Percentiles rank a stretch among this genome's conserved stretches.
phyloP scores from a whole-genome alignment of 2,797 vertebrate species.

The Liasis olivaceus region DNA sequence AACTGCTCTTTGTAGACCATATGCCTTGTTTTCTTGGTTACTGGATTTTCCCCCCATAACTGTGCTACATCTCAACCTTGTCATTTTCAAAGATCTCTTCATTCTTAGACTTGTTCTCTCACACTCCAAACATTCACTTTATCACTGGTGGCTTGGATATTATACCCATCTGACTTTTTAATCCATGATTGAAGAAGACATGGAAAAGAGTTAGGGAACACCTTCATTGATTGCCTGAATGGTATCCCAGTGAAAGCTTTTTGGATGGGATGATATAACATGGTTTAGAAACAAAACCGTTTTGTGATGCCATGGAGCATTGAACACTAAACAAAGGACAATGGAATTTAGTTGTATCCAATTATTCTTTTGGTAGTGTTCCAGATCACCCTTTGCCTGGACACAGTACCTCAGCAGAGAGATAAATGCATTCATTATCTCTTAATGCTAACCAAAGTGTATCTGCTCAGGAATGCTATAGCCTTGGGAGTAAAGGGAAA shows the following conservation, averaged over 20 bases:
- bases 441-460: background rate
- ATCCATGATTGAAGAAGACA: background rate
- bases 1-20: background rate
- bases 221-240: background rate
- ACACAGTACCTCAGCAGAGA: background rate
- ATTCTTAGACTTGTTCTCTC: background rate
- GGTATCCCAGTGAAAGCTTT: background rate
- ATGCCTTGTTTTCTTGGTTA: background rate
- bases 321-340: background rate
- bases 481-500: conserved; percentile 26
- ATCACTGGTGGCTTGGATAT: background rate
- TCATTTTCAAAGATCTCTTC: background rate
- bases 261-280: background rate
- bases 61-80: background rate
- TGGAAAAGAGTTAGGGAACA: background rate
- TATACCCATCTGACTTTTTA: background rate
- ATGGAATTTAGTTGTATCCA: background rate
- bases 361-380: conserved; percentile 1
- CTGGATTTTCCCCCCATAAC: background rate
- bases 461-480: conserved; percentile 24
- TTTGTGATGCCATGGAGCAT: background rate
- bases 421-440: background rate
- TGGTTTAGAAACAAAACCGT: background rate
- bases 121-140: background rate
- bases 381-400: background rate